A percentile compares a stretch with the other conserved stretches of the same genome.
phyloP scores from a whole-genome alignment of 2,888 invertebrate genomes.

The Muschampia plurimacula region DNA sequence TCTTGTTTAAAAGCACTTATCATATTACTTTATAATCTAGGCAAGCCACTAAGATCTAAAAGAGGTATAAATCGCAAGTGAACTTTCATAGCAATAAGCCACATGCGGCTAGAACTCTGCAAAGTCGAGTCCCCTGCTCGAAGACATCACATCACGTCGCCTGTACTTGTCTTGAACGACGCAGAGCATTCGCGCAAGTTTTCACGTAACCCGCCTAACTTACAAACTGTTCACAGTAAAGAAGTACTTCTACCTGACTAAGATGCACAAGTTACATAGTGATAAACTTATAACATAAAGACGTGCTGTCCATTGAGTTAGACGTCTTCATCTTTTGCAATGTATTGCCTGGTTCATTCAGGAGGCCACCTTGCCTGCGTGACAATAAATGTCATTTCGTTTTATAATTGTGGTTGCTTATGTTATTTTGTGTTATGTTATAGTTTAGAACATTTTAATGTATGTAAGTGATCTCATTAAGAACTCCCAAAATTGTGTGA shows the following conservation, averaged over 20 bases:
- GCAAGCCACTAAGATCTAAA: neutral
- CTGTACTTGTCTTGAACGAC: conserved; percentile 72
- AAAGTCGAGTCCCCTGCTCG: neutral
- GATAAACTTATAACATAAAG: neutral
- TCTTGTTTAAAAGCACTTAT: too few relatives aligned
- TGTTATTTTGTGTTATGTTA: too few relatives aligned
- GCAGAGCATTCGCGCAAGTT: conserved; percentile 72
- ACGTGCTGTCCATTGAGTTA: too few relatives aligned
- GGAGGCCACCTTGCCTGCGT: too few relatives aligned
- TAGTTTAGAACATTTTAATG: too few relatives aligned
- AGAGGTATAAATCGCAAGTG: neutral
- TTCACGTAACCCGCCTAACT: conserved; percentile 80
- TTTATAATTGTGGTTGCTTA: too few relatives aligned
- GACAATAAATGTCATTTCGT: too few relatives aligned
- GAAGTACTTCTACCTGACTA: neutral
- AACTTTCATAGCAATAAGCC: conserved; percentile 6
- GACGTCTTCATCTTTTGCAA: too few relatives aligned
- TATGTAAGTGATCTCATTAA: too few relatives aligned
- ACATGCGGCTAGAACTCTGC: neutral
- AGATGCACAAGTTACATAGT: neutral
- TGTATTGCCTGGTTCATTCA: too few relatives aligned
- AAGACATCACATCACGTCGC: conserved; percentile 77
- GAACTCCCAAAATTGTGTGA: too few relatives aligned
- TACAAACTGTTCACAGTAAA: conserved; percentile 56
- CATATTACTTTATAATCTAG: too few relatives aligned